Conservation (phyloP, 2,113 vertebrate genomes). For the Chionodraco myersi region DNA sequence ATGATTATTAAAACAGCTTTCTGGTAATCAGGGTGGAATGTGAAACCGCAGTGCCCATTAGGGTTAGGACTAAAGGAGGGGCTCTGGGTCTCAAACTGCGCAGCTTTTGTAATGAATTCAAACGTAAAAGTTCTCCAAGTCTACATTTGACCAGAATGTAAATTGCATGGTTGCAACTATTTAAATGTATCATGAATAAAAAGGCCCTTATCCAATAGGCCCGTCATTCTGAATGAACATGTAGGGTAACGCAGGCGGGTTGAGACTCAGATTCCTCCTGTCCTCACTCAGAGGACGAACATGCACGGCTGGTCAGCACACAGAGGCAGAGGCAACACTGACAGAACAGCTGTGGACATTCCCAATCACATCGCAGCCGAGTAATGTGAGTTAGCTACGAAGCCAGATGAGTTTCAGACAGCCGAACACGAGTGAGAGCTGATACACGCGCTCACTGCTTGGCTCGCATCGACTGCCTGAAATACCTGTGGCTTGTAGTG, state of each 20-base stretch:
- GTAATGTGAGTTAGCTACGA: neutral
- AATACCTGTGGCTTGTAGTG: constrained; percentile 26
- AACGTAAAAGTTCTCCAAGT: neutral
- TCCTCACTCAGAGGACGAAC: constrained; percentile 22
- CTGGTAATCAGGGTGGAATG: neutral
- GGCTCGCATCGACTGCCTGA: constrained; percentile 5
- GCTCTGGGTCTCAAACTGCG: constrained; percentile 38
- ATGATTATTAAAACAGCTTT: neutral
- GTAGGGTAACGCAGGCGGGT: neutral
- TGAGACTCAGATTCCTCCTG: constrained; percentile 60
- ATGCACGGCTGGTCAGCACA: constrained; percentile 52
- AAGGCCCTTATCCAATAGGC: neutral
- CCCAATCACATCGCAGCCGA: neutral
- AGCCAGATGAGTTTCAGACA: constrained; percentile 56
- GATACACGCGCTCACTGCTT: no score
- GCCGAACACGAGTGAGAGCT: neutral
- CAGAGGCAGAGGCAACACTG: constrained; percentile 26
- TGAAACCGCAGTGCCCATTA: neutral
- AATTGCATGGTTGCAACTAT: neutral
- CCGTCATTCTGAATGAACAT: neutral
- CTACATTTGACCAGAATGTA: no score
- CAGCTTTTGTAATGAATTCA: neutral
- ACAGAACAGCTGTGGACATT: constrained; percentile 23
- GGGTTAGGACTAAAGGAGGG: neutral
- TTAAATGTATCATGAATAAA: neutral